Conservation (phyloP, 2,797 vertebrate species). For the Galago senegalensis region DNA sequence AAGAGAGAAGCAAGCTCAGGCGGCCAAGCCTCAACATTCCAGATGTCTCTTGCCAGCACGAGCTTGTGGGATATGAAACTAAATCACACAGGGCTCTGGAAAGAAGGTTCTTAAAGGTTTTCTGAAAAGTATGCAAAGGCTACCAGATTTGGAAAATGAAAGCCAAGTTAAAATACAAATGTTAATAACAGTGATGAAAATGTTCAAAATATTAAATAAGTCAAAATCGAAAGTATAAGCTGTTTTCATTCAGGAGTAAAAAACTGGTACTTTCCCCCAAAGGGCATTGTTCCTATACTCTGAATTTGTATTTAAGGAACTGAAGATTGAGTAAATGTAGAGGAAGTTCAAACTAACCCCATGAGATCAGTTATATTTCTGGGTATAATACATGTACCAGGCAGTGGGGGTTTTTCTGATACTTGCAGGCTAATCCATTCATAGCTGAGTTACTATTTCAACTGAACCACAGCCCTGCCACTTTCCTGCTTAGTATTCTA, state of each 20-base stretch:
- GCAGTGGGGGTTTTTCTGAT: neutral
- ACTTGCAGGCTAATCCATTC: neutral
- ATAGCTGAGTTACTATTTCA: neutral
- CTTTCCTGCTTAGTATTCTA: neutral
- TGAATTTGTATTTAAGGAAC: neutral
- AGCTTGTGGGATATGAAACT: neutral
- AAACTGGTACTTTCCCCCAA: neutral
- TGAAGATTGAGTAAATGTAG: neutral
- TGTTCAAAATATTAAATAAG: neutral
- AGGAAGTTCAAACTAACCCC: neutral
- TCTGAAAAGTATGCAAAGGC: neutral
- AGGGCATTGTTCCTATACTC: neutral
- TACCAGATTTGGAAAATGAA: neutral
- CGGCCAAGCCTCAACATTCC: constrained; percentile 9
- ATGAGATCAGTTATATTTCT: neutral
- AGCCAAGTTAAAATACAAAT: constrained; percentile 44
- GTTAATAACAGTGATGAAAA: neutral
- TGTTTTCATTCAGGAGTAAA: constrained; percentile 25
- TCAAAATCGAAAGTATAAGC: neutral
- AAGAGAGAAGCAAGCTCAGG: constrained; percentile 49
- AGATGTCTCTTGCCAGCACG: constrained; percentile 2
- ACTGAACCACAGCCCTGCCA: neutral
- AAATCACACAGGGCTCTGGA: neutral
- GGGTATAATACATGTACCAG: neutral
- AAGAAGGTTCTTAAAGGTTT: neutral